These are phyloP conservation scores for Andrena chrysosceles DNA, from an alignment of 2,888 invertebrate genomes.

Conservation along the genomic window DNA sequence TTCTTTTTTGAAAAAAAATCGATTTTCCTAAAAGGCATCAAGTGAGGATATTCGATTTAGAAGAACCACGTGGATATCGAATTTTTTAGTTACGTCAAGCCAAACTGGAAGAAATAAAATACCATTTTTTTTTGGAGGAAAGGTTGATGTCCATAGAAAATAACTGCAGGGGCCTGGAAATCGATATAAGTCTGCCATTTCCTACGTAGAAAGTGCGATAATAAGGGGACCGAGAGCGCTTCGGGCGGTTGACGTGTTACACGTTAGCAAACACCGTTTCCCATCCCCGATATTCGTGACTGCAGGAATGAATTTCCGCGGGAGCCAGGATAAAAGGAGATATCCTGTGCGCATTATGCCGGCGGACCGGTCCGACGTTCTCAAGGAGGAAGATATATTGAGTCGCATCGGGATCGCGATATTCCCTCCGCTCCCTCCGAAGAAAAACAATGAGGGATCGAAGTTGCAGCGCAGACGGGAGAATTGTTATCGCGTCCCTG, in stretches of 20 bases:
- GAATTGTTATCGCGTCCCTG: conserved; percentile 46
- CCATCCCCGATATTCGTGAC: conserved; percentile 4
- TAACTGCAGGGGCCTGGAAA: neutral
- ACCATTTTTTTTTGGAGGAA: no score
- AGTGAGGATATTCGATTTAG: no score
- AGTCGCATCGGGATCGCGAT: conserved; percentile 2
- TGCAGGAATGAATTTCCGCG: conserved; percentile 25
- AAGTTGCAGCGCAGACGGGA: conserved; percentile 14
- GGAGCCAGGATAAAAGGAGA: conserved; percentile 12
- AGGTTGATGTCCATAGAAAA: neutral
- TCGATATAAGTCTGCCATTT: conserved; percentile 2
- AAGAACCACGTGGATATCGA: no score
- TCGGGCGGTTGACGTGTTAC: conserved; percentile 27
- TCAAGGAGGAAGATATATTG: conserved; percentile 8
- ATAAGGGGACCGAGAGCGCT: neutral
- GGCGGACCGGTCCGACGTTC: conserved; percentile 3
- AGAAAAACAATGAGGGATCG: conserved; percentile 40
- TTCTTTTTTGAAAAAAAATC: neutral
- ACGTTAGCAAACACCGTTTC: conserved; percentile 18
- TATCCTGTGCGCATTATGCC: neutral
- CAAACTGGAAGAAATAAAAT: no score
- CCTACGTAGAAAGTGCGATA: conserved; percentile 12
- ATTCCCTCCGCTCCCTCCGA: neutral
- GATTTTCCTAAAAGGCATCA: neutral
- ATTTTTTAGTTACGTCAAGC: no score